Conservation (phyloP, 2,888 invertebrate species). For the Apamea sordens region DNA sequence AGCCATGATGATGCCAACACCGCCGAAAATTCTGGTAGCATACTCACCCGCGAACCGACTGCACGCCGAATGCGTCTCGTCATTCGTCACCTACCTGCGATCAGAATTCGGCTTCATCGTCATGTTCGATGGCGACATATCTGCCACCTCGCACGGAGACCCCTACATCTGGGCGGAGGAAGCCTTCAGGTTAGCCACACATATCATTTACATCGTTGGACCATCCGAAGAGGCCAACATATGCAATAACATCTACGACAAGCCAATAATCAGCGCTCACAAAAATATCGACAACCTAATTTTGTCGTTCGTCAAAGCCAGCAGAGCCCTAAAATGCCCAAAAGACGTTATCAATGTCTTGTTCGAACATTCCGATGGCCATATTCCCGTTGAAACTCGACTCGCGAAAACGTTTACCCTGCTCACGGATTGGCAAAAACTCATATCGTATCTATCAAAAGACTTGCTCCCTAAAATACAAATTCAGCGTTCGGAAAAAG, state of each 20-base stretch:
- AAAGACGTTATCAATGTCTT: slow-evolving; percentile 83
- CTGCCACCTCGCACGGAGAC: slow-evolving; percentile 79
- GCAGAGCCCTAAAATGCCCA: slow-evolving; percentile 67
- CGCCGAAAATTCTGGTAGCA: slow-evolving; percentile 83
- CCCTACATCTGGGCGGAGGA: slow-evolving; percentile 85
- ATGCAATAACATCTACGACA: slow-evolving; percentile 83
- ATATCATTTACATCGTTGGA: slow-evolving; percentile 83
- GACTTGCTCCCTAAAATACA: slow-evolving; percentile 83
- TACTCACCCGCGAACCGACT: slow-evolving; percentile 82
- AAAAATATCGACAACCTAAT: slow-evolving; percentile 80
- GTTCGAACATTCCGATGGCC: slow-evolving; percentile 84
- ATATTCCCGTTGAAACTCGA: slow-evolving; percentile 80
- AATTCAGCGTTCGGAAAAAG: slow-evolving; percentile 83
- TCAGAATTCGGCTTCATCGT: slow-evolving; percentile 83
- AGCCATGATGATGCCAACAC: slow-evolving; percentile 80
- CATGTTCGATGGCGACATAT: slow-evolving; percentile 84
- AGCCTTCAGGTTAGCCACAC: slow-evolving; percentile 78
- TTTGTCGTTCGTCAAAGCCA: slow-evolving; percentile 77
- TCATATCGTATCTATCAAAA: slow-evolving; percentile 84
- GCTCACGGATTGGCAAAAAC: slow-evolving; percentile 84
- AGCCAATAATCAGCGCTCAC: slow-evolving; percentile 81
- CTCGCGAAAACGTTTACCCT: slow-evolving; percentile 78
- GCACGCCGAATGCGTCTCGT: slow-evolving; percentile 84
- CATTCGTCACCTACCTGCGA: slow-evolving; percentile 82
- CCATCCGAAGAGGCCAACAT: slow-evolving; percentile 78